These are phyloP conservation scores for Clarias magur DNA, from an alignment of 2,113 vertebrate genomes.

Conservation along the genomic window DNA sequence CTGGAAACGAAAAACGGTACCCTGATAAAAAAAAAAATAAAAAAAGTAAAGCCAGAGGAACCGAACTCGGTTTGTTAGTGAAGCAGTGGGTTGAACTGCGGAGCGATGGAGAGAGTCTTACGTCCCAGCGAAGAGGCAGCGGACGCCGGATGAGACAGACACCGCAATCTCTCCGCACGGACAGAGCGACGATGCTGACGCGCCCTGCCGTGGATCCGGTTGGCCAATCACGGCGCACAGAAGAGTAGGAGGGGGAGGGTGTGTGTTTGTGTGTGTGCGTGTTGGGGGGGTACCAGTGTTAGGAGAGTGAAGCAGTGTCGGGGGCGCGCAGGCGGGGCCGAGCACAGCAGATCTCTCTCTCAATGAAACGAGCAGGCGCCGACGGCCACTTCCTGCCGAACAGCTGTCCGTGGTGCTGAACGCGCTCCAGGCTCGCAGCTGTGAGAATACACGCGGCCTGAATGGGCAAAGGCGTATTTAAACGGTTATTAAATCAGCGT, in stretches of 20 bases:
- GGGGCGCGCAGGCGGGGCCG: conserved; percentile 52
- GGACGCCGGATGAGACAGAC: conserved; percentile 50
- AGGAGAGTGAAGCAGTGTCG: conserved; percentile 32
- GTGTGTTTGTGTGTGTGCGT: conserved; percentile 48
- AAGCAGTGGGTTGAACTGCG: neutral
- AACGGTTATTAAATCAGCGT: neutral
- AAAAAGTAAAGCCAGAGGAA: neutral
- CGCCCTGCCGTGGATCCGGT: conserved; percentile 75
- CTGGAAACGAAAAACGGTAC: neutral
- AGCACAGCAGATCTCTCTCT: conserved; percentile 40
- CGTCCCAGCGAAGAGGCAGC: conserved; percentile 67
- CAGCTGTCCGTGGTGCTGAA: conserved; percentile 77
- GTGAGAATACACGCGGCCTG: neutral
- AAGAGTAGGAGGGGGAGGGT: conserved; percentile 51
- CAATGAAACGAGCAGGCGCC: conserved; percentile 59
- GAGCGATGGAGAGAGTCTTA: conserved; percentile 54
- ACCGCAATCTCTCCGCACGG: conserved; percentile 79
- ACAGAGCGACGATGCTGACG: conserved; percentile 80
- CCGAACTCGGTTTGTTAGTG: neutral
- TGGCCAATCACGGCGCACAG: conserved; percentile 78
- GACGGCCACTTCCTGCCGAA: conserved; percentile 64
- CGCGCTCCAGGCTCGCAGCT: conserved; percentile 17
- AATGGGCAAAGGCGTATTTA: neutral
- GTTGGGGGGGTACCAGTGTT: conserved; percentile 40
- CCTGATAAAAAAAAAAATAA: neutral